Base-by-base conservation (phyloP, 1,140 invertebrate species). In the Pygmarrhopalites habei region DNA sequence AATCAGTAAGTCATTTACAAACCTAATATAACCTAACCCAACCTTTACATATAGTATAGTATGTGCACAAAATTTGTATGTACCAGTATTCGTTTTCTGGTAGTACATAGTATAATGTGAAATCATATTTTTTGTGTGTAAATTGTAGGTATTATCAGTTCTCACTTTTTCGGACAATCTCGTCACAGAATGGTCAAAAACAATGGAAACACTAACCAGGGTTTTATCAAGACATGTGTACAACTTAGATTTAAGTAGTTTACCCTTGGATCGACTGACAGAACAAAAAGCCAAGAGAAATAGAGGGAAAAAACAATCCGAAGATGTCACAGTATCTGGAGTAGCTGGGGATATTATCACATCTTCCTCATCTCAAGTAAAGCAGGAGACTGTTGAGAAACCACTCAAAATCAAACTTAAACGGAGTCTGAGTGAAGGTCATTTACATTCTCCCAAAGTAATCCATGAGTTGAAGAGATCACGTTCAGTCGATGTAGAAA, bases 141-240 rank as follows among this genome's bases (percentile, higher is more conserved):
- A n/a, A n/a, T n/a, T n/a, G n/a, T n/a, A n/a, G n/a, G n/a, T n/a
- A n/a, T n/a, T n/a, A n/a, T n/a, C n/a, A 1, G 86, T 88, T 12
- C 79, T 98, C 1, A 96, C 92, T 1, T 87, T 88, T 66, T 97
- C 93, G 87, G 90, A 96, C 74, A 93, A 97, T 75, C 79, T 98
- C 0, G 91, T 98, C 66, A 88, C 86, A 65, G 93, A 98, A 75
- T 98, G 94, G 94, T 89, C 90, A 86, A 97, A 96, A 89, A 97
- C 94, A 21, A 86, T 98, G 82, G 92, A 96, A 73, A 96, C 92
- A 0, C 75, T 97, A 65, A 97, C 93, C 0, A 80, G 92, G 69
- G 92, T 97, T 25, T 78, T 97, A 35, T 92, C 92, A 0, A 82
- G 89, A 30, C 91, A 95, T 73, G 92, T 97, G 25, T 98, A 97